phyloP scores from a whole-genome alignment of 64 coral and sea anemone genomes.

The Montipora efflorescens region DNA sequence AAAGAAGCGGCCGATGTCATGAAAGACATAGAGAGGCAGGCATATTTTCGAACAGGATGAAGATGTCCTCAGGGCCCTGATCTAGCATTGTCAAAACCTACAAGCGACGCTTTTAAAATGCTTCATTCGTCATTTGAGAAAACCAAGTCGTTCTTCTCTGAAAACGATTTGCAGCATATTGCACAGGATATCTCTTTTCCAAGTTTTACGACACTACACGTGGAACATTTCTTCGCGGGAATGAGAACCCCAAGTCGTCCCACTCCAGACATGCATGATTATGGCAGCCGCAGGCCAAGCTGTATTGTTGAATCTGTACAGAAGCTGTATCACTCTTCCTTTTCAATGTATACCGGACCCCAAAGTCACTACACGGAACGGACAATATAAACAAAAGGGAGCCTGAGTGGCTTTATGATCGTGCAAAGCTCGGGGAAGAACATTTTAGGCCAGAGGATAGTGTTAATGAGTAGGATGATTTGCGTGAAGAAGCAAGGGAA shows the following conservation, averaged over 20 bases:
- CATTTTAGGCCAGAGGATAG: not conserved
- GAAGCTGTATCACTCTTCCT: slow-evolving; percentile 46
- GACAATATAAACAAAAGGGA: not conserved
- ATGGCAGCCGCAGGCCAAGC: slow-evolving; percentile 28
- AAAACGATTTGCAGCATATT: slow-evolving; percentile 48
- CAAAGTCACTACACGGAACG: slow-evolving; percentile 48
- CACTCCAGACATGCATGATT: slow-evolving; percentile 62
- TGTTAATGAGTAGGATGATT: not conserved
- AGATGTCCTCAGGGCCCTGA: slow-evolving; percentile 33
- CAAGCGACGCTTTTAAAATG: slow-evolving; percentile 58
- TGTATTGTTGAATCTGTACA: slow-evolving; percentile 46
- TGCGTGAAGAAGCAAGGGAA: not conserved
- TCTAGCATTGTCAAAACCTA: slow-evolving; percentile 49
- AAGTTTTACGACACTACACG: slow-evolving; percentile 54
- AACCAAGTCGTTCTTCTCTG: not conserved
- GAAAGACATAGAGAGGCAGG: slow-evolving; percentile 20
- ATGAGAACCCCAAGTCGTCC: slow-evolving; percentile 45
- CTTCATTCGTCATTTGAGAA: slow-evolving; percentile 36
- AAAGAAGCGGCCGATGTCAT: slow-evolving; percentile 24
- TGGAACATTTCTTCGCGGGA: slow-evolving; percentile 53
- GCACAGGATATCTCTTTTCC: slow-evolving; percentile 22
- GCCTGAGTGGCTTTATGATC: slow-evolving; percentile 1
- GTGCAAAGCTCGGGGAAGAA: not conserved
- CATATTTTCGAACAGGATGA: not conserved
- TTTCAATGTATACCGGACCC: slow-evolving; percentile 31